Base-by-base conservation (phyloP, 1,140 invertebrate genomes). In the Chironomus striatipennis region DNA sequence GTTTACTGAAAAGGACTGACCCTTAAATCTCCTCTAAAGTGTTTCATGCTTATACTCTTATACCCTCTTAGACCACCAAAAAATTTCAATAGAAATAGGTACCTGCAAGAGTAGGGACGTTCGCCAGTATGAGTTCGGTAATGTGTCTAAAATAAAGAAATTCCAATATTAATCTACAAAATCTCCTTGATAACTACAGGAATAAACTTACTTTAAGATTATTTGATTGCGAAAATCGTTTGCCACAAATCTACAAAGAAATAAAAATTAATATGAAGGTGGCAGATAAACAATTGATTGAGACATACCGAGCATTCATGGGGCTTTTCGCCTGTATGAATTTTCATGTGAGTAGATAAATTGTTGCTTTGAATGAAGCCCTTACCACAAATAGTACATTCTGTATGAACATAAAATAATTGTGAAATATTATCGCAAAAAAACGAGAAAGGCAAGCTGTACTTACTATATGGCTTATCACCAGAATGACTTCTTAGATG, bases 201-300 rank as follows among this genome's bases (percentile, higher is more conserved):
- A n/a, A n/a, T n/a, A n/a, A n/a, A 34, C 24, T 34, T 34, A 34
- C 24, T 85, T 97, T 97, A 57, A 98, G 83, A 83, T 98, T 95
- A 85, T 97, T 95, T 72, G 93, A 95, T 18, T 94, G 94, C 7
- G 93, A 93, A 82, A 98, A 98, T 0, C 93, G 90, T 81, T 96
- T 97, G 24, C 90, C 91, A 81, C 95, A 97, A 15, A 67, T 67
- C 64, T 67, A 17, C 7, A 67, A 67, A 20, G 8, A 47, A 2
- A 15, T 4, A 10, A 2, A 10, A 47, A 47, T 47, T 8, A 47
- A 4, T 1, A 47, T 4, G 15, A 15, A 10, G 8, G 2, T 47
- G 8, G 8, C 2, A 47, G 1, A 47, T 10, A 47, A 47, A 47
- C 2, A 15, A 47, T 2, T 47, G 2, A 3, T 47, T 47, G n/a